phyloP scores from a whole-genome alignment of 2,113 vertebrate species.

The Jaculus jaculus region DNA sequence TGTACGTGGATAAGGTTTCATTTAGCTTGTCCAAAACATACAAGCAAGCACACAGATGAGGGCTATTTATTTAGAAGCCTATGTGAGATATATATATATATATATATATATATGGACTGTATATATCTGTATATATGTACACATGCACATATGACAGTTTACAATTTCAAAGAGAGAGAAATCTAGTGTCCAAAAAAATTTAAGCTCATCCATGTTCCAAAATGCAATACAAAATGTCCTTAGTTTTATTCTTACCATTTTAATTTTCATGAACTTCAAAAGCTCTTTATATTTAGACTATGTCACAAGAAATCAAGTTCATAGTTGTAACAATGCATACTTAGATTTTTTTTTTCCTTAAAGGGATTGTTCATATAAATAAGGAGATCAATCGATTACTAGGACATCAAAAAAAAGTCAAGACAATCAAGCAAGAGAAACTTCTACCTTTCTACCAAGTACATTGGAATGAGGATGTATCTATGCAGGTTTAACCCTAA shows the following conservation, averaged over 20 bases:
- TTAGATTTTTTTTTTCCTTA: neutral
- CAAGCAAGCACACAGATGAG: neutral
- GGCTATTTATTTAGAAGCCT: conserved; percentile 14
- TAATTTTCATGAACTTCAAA: neutral
- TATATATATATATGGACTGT: neutral
- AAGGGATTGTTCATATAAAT: neutral
- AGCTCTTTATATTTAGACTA: neutral
- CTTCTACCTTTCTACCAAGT: neutral
- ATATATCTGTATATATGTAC: neutral
- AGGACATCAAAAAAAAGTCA: neutral
- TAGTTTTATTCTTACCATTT: neutral
- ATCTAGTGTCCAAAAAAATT: conserved; percentile 13
- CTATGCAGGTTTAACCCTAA: neutral
- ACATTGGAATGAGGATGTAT: neutral
- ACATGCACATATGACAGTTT: neutral
- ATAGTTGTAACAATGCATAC: neutral
- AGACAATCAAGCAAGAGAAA: neutral
- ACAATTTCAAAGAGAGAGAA: neutral
- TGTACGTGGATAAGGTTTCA: conserved; percentile 50
- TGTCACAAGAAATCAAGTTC: neutral
- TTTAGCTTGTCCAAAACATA: conserved; percentile 25
- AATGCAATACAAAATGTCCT: neutral
- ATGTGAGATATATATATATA: neutral
- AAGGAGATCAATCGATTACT: neutral
- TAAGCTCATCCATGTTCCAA: neutral